Conservation (phyloP, 2,113 vertebrate species). For the Noturus placidus region DNA sequence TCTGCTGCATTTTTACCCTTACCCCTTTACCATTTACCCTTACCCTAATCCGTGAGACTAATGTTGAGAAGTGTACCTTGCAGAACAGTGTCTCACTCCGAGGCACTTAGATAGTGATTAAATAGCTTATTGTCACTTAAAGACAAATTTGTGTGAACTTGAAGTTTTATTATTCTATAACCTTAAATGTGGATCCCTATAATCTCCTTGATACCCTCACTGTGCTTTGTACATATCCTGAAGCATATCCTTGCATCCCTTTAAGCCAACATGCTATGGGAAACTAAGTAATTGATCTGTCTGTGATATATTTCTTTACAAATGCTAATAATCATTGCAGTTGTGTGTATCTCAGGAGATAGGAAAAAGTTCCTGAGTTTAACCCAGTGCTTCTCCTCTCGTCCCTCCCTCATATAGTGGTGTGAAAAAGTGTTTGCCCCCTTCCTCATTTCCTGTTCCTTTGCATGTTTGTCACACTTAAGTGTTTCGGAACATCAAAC, state of each 20-base stretch:
- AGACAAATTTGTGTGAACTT: not conserved
- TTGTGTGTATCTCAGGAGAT: slow-evolving; percentile 1
- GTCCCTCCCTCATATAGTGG: slow-evolving; percentile 8
- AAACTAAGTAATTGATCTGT: slow-evolving; percentile 40
- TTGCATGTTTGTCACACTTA: no score
- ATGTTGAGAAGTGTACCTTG: not conserved
- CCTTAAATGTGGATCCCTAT: not conserved
- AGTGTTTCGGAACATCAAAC: no score
- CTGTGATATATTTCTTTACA: slow-evolving; percentile 38
- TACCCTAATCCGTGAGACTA: not conserved
- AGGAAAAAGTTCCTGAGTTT: slow-evolving; percentile 47
- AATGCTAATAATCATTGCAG: not conserved
- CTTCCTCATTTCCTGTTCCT: no score
- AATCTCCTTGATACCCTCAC: slow-evolving; percentile 9
- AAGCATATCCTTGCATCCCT: not conserved
- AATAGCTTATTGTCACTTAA: not conserved
- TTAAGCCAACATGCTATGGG: slow-evolving; percentile 18
- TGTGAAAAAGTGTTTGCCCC: no score
- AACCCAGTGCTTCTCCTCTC: slow-evolving; percentile 3
- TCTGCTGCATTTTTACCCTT: not conserved
- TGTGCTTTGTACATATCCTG: not conserved
- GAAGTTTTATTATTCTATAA: not conserved
- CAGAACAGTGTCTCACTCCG: not conserved
- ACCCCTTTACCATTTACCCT: not conserved
- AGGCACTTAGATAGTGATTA: not conserved